Evolutionary conservation across 2,113 vertebrate genomes (phyloP), one percentile per base, ranked within the genome.

Genomic region (Aegotheles bennettii): DNA sequence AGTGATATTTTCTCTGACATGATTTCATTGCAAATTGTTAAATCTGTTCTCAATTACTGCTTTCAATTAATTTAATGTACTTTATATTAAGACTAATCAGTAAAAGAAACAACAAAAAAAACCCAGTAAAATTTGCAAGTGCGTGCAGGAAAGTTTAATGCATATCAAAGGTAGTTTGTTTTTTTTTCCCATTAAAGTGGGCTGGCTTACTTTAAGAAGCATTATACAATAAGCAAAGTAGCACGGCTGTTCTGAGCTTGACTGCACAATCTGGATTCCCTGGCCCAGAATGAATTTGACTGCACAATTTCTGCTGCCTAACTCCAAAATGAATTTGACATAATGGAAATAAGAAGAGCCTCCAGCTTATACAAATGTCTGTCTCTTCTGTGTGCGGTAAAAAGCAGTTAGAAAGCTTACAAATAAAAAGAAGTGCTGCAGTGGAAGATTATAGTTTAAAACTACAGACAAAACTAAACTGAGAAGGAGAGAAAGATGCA

Each of bases 301-400:
- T 95, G 96, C 85, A 93, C 90, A 95, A 90, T 93, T 93, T 95
- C 83, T 90, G 71, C 90, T 92, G 90, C 43, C 23, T 75, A 71
- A 84, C 61, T 92, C 60, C 48, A 84, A 96, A 97, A 93, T 73
- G 64, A 90, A 90, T 94, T 95, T 96, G 95, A 96, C 94, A 89
- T 93, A 94, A 97, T 82, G 94, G 88, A 96, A 96, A 90, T 90
- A 91, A 87, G 92, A 87, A 93, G 74, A 90, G 92, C 96, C 95
- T 96, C 82, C 71, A 96, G 96, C 96, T 96, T 71, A 51, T 57
- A 84, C 64, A 53, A 68, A 86, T 19, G 83, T 92, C 94, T 88
- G 61, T 56, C 56, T 75, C 60, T 81, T 84, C 51, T 84, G 43
- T 28, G 11, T 23, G 26, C 53, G 25, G 85, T 19, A 71, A 89